These are phyloP conservation scores for Martes martes DNA, from an alignment of 2,113 vertebrate species.

Conservation along the genomic window DNA sequence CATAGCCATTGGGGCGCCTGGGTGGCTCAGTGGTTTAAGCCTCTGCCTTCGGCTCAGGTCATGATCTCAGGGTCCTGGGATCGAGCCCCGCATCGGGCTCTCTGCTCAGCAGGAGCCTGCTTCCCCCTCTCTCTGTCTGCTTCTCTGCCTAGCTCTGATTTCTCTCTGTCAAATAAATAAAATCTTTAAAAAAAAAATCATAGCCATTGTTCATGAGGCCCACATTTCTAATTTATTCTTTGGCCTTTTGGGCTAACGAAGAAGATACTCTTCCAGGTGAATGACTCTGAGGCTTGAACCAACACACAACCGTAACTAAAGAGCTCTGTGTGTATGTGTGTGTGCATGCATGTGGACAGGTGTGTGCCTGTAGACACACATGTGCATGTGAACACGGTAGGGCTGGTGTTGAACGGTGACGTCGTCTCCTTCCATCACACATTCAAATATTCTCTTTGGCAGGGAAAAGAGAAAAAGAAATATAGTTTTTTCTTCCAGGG, in stretches of 20 bases:
- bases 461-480: neutral
- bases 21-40: too few relatives aligned
- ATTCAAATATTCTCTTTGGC: neutral
- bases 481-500: neutral
- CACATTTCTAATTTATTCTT: neutral
- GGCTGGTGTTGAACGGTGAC: neutral
- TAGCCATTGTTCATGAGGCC: neutral
- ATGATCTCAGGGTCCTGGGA: too few relatives aligned
- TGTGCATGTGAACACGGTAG: rapidly evolving
- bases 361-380: neutral
- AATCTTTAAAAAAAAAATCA: too few relatives aligned
- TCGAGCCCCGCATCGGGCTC: too few relatives aligned
- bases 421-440: neutral
- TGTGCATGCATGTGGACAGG: neutral
- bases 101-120: too few relatives aligned
- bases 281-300: neutral
- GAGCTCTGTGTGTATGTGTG: neutral
- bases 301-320: neutral
- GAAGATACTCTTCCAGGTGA: neutral
- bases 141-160: too few relatives aligned
- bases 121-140: too few relatives aligned
- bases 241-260: neutral
- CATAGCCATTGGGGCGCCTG: too few relatives aligned
- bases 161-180: too few relatives aligned
- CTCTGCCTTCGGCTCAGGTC: too few relatives aligned